Base-by-base conservation (phyloP, 2,888 invertebrate genomes). In the Caenorhabditis sp. region DNA sequence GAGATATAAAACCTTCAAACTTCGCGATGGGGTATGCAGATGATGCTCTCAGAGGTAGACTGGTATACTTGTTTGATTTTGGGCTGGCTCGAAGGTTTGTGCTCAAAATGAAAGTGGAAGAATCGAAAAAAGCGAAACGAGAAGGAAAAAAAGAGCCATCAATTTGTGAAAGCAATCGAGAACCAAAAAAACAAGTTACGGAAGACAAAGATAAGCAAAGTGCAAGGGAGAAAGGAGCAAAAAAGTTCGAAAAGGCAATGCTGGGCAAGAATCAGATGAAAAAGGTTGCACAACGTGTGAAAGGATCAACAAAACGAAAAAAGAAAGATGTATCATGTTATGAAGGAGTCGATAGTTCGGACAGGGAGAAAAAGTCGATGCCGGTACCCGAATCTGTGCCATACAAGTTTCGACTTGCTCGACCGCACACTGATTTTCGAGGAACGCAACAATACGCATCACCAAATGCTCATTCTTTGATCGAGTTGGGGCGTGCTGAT, bases 1-100 rank as follows among this genome's bases (percentile, higher is more conserved):
- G 79, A 19, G 80, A 81, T 54, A 66, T 81, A 23, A 76, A 76
- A 37, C 73, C 81, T 12, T 62, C 60, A 17, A 80, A 78, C 54
- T 81, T 81, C n/a, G 69, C 65, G 3, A 61, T 69, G 21, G 69
- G 65, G 4, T 0, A 27, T n/a, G 37, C 23, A 1, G 26, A 17
- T n/a, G n/a, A 43, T 2, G 53, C 53, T 17, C 19, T 50, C 10
- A 21, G 36, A 5, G 37, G 54, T 4, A 36, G 70, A 19, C 53
- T 58, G 53, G 50, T 70, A 12, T 26, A 53, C 51, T 54, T 70
- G 10, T 70, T 70, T 10, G 70, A 70, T 58, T 70, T 70, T 49
- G 70, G 70, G 24, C 31, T 70, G 58, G 66, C 63, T 21, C 31
- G 63, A 6, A 54, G 62, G 37, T 64, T 55, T 21, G 50, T 53